Evolutionary conservation across 2,888 invertebrate species (phyloP).

Genomic region (Stenichneumon culpator): DNA sequence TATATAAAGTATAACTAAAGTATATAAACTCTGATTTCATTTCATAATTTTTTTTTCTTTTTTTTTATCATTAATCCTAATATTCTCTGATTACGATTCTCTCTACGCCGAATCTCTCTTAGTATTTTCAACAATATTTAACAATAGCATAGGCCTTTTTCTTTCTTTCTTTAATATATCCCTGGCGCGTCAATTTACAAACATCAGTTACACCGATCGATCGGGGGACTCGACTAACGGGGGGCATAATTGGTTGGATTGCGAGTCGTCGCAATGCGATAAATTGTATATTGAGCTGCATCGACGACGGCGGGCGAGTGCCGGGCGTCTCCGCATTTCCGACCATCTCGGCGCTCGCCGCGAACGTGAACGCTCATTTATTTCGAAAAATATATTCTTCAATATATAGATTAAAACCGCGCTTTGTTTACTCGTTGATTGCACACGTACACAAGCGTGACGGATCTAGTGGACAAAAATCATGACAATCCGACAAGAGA

Average conservation of each 20-base stretch:
- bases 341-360: slow-evolving; percentile 29
- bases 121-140: slow-evolving; percentile 82
- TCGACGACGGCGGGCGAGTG: not conserved
- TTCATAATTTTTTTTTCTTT: slow-evolving; percentile 78
- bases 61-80: slow-evolving; percentile 78
- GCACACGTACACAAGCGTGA: slow-evolving; percentile 58
- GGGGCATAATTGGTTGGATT: slow-evolving; percentile 31
- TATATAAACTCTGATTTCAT: slow-evolving; percentile 83
- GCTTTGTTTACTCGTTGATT: slow-evolving; percentile 65
- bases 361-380: slow-evolving; percentile 53
- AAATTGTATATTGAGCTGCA: slow-evolving; percentile 63
- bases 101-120: slow-evolving; percentile 74
- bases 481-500: slow-evolving; percentile 31
- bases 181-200: slow-evolving; percentile 78
- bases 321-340: not conserved
- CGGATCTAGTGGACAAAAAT: slow-evolving; percentile 32
- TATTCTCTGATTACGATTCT: slow-evolving; percentile 80
- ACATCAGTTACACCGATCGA: slow-evolving; percentile 73
- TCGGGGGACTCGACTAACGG: slow-evolving; percentile 35
- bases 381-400: slow-evolving; percentile 63
- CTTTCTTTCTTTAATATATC: slow-evolving; percentile 69
- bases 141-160: slow-evolving; percentile 83
- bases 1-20: slow-evolving; percentile 81
- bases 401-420: slow-evolving; percentile 54
- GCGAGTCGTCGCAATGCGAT: slow-evolving; percentile 39